Evolutionary conservation across 1,140 invertebrate genomes (phyloP).

Genomic region (Drosophila burlai): DNA sequence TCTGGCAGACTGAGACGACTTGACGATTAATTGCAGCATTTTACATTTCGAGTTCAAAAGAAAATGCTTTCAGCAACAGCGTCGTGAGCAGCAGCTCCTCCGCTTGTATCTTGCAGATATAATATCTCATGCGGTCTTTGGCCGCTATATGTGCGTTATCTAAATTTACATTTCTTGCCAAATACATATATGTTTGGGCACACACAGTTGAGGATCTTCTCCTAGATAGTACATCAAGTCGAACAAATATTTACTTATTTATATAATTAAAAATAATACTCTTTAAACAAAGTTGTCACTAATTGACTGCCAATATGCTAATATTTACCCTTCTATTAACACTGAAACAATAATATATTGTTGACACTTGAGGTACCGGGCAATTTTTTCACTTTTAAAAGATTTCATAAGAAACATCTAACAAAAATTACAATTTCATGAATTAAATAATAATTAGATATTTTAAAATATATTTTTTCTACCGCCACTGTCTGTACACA

Average conservation of each 20-base stretch:
- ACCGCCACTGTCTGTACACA: not conserved
- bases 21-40: constrained; percentile 75
- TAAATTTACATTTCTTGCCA: constrained; percentile 67
- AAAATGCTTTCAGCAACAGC: constrained; percentile 47
- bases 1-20: constrained; percentile 44
- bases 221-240: not conserved
- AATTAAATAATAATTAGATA: not conserved
- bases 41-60: constrained; percentile 75
- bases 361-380: not conserved
- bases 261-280: not conserved
- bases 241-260: not conserved
- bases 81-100: constrained; percentile 16
- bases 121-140: constrained; percentile 61
- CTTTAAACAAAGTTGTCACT: not conserved
- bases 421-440: not conserved
- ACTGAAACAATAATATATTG: not conserved
- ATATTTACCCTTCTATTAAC: not conserved
- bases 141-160: constrained; percentile 57
- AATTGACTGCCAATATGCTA: not conserved
- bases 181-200: constrained; percentile 21
- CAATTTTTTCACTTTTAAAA: not conserved
- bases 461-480: not conserved
- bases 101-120: constrained; percentile 66
- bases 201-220: constrained; percentile 4
- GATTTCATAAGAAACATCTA: not conserved